These are phyloP conservation scores for Hyla sarda DNA, from an alignment of 2,113 vertebrate genomes.

Conservation along the genomic window DNA sequence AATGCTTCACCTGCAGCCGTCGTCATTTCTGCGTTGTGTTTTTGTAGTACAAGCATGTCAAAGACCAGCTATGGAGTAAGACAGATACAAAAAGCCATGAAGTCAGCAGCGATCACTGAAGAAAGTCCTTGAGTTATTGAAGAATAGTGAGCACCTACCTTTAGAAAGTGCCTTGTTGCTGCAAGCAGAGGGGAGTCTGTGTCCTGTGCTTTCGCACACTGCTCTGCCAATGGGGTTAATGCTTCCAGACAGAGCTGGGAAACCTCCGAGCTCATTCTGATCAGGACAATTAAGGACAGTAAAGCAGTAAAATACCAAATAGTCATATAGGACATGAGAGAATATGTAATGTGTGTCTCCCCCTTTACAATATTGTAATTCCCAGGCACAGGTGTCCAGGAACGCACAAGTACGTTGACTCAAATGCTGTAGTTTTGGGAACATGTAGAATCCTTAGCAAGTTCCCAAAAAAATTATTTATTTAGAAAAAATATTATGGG, in stretches of 20 bases:
- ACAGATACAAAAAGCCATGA: conserved; percentile 25
- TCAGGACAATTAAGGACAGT: background rate
- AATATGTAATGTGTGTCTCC: too few relatives aligned
- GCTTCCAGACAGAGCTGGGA: conserved; percentile 97
- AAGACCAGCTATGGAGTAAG: conserved; percentile 87
- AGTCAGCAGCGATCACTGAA: background rate
- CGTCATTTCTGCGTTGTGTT: conserved; percentile 98
- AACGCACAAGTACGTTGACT: too few relatives aligned
- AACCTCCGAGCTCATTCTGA: conserved; percentile 96
- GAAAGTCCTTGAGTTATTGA: background rate
- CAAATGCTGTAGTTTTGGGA: too few relatives aligned
- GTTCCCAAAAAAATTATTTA: too few relatives aligned
- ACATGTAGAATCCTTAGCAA: too few relatives aligned
- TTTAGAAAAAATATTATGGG: too few relatives aligned
- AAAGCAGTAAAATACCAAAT: background rate
- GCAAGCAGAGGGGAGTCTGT: conserved; percentile 92
- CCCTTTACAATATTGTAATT: too few relatives aligned
- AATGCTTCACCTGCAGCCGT: conserved; percentile 96
- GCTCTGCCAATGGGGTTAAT: conserved; percentile 92
- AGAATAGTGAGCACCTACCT: conserved; percentile 73
- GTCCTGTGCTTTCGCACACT: conserved; percentile 95
- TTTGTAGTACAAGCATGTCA: conserved; percentile 98
- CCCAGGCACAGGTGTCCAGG: too few relatives aligned
- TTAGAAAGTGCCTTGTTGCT: conserved; percentile 97
- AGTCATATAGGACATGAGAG: background rate